A percentile compares a stretch with the other conserved stretches of the same genome.
These are phyloP conservation scores for Platycheirus albimanus DNA, from an alignment of 2,888 invertebrate species.

Conservation along the genomic window DNA sequence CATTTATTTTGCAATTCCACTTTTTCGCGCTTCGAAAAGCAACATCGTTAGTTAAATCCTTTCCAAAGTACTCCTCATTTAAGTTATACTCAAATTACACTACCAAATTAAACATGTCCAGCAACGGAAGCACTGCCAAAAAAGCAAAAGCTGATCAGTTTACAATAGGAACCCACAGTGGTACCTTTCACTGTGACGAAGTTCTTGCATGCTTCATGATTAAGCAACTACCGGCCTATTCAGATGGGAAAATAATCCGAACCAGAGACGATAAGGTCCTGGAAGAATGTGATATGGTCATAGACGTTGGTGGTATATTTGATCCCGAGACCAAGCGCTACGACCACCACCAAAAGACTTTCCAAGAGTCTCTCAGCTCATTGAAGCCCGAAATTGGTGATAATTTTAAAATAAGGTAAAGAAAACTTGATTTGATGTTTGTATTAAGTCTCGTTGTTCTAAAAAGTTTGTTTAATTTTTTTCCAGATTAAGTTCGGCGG, in stretches of 20 bases:
- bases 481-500: conserved; percentile 95
- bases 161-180: conserved; percentile 80
- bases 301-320: conserved; percentile 96
- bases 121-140: conserved; percentile 53
- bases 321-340: conserved; percentile 90
- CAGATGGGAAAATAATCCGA: conserved; percentile 91
- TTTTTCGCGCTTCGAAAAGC: too few relatives aligned
- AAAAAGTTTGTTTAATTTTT: not conserved
- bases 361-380: conserved; percentile 87
- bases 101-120: conserved; percentile 39
- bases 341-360: conserved; percentile 97
- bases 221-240: conserved; percentile 90
- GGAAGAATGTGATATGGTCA: conserved; percentile 94
- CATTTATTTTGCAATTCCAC: too few relatives aligned
- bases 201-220: conserved; percentile 95
- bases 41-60: too few relatives aligned
- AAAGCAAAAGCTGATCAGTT: conserved; percentile 54
- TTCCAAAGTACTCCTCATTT: not conserved
- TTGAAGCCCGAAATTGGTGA: conserved; percentile 86
- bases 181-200: conserved; percentile 81
- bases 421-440: too few relatives aligned
- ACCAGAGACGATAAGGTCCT: conserved; percentile 86
- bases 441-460: too few relatives aligned
- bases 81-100: not conserved
- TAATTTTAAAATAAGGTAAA: conserved; percentile 85